Evolutionary conservation across 2,888 invertebrate genomes (phyloP).

Genomic region (Pristionchus japonicus): DNA sequence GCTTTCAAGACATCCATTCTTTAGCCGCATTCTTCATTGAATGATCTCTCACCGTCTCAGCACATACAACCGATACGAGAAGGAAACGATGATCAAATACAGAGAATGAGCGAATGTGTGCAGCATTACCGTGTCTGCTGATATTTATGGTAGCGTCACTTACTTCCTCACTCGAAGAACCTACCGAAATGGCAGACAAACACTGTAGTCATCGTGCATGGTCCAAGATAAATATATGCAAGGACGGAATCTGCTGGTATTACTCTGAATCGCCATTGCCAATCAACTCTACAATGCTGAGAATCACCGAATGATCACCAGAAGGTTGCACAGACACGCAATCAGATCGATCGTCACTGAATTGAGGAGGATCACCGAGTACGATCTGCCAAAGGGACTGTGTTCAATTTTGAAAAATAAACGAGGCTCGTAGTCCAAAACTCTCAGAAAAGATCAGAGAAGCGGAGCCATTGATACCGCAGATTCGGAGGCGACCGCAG

Average conservation of each 20-base stretch:
- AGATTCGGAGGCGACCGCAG: slow-evolving; percentile 10
- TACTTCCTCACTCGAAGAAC: not conserved
- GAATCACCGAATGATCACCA: not conserved
- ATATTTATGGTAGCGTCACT: not conserved
- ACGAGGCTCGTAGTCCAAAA: too few relatives aligned
- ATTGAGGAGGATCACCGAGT: slow-evolving; percentile 33
- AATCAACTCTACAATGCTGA: not conserved
- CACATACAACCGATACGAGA: slow-evolving; percentile 31
- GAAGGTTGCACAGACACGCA: not conserved
- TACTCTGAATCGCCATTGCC: not conserved
- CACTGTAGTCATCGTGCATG: not conserved
- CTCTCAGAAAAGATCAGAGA: too few relatives aligned
- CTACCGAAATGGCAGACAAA: slow-evolving; percentile 24
- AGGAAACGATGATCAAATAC: slow-evolving; percentile 39
- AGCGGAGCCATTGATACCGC: too few relatives aligned
- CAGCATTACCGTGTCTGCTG: slow-evolving; percentile 21
- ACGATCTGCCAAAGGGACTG: not conserved
- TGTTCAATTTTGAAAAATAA: not conserved
- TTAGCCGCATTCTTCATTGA: not conserved
- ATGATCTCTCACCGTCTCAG: not conserved
- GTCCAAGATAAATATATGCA: slow-evolving; percentile 33
- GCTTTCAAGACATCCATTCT: not conserved
- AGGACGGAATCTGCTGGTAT: slow-evolving; percentile 23
- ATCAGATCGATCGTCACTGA: slow-evolving; percentile 16
- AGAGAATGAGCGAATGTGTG: slow-evolving; percentile 37